These are phyloP conservation scores for Rhinopomastus cyanomelas DNA, from an alignment of 2,113 vertebrate genomes.

Conservation along the genomic window DNA sequence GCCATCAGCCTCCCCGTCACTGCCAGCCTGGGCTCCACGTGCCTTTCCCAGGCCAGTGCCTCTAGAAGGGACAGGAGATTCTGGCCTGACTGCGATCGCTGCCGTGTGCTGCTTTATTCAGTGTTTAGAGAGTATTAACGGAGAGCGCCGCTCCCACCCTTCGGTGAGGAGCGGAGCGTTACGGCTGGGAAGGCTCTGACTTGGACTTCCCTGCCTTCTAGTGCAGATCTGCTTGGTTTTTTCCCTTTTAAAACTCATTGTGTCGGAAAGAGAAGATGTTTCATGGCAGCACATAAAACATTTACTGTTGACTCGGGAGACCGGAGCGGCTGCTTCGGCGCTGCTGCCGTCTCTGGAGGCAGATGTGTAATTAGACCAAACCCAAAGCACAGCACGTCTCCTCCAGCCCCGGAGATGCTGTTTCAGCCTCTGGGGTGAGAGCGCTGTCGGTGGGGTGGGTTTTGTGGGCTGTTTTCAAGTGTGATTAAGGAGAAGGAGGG, in stretches of 20 bases:
- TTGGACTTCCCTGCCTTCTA: slow-evolving; percentile 15
- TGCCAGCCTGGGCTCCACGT: not conserved
- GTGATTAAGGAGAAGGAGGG: slow-evolving; percentile 53
- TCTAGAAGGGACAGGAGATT: not conserved
- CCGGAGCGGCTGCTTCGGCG: slow-evolving; percentile 69
- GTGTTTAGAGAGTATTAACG: not conserved
- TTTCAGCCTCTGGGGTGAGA: slow-evolving; percentile 66
- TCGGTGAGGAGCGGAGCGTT: slow-evolving; percentile 44
- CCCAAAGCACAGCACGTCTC: slow-evolving; percentile 66
- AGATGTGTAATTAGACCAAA: slow-evolving; percentile 72
- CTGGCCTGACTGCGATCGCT: not conserved
- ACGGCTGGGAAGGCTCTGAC: slow-evolving; percentile 14
- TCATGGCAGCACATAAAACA: slow-evolving; percentile 56
- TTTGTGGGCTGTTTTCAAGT: slow-evolving; percentile 35
- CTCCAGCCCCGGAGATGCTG: slow-evolving; percentile 59
- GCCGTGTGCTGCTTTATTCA: not conserved
- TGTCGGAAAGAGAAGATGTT: slow-evolving; percentile 20
- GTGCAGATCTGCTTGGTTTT: not conserved
- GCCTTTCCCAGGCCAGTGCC: not conserved
- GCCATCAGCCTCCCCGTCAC: not conserved
- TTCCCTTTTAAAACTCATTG: slow-evolving; percentile 37
- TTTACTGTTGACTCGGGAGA: slow-evolving; percentile 65
- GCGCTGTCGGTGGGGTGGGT: slow-evolving; percentile 50
- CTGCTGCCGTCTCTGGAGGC: slow-evolving; percentile 52
- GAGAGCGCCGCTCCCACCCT: not conserved